Percentiles rank a stretch among this genome's conserved stretches.
Evolutionary conservation across 2,797 vertebrate species (phyloP).

Genomic region (Agapornis canus): DNA sequence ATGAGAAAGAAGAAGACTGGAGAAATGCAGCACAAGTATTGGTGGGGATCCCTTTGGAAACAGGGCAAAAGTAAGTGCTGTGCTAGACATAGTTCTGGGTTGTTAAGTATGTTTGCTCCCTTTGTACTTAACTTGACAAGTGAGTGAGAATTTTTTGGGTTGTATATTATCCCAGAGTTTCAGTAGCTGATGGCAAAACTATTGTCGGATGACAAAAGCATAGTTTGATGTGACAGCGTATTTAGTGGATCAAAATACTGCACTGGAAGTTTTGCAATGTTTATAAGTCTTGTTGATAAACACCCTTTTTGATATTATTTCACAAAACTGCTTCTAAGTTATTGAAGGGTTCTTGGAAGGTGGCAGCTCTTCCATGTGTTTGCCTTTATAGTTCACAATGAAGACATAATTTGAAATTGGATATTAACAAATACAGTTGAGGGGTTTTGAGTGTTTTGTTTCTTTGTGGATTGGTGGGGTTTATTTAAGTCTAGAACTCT

Average conservation of each 20-base stretch:
- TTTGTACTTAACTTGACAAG: neutral
- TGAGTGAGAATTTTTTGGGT: neutral
- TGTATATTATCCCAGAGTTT: neutral
- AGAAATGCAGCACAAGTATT: slow-evolving; percentile 97
- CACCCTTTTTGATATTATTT: neutral
- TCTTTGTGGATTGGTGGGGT: neutral
- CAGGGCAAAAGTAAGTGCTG: slow-evolving; percentile 91
- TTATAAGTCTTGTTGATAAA: neutral
- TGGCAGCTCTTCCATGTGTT: neutral
- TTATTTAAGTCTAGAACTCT: neutral
- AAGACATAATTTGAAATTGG: neutral
- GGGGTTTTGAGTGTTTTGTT: neutral
- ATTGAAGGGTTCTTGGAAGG: neutral
- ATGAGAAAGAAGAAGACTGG: slow-evolving; percentile 98
- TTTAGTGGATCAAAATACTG: neutral
- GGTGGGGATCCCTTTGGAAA: slow-evolving; percentile 97
- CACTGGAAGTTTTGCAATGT: neutral
- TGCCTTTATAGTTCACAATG: neutral
- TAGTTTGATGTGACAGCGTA: neutral
- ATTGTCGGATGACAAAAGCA: neutral
- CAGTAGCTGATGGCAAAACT: neutral
- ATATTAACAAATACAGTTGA: neutral
- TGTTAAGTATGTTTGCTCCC: neutral
- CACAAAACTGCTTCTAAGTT: neutral
- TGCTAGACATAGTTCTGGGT: neutral